Conservation (phyloP, 2,888 invertebrate species). For the Nasonia oneida region DNA sequence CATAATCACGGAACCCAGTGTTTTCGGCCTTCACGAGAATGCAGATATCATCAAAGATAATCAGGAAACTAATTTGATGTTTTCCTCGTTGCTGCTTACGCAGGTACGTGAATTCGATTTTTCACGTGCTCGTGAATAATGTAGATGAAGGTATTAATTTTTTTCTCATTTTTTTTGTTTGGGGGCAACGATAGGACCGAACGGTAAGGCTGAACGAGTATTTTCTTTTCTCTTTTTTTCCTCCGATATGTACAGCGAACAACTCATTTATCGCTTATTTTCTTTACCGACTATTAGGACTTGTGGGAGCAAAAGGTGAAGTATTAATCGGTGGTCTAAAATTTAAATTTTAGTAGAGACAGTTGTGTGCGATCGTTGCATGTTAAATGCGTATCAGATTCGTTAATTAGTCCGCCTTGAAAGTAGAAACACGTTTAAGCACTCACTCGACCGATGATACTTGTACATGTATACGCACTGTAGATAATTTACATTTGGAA, state of each 20-base stretch:
- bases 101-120: conserved; percentile 82
- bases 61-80: conserved; percentile 89
- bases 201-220: conserved; percentile 66
- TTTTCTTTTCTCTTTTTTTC: background rate
- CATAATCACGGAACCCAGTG: conserved; percentile 88
- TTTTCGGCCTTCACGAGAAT: conserved; percentile 96
- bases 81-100: conserved; percentile 87
- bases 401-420: too few relatives aligned
- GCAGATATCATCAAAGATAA: conserved; percentile 96
- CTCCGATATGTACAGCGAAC: background rate
- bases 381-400: background rate
- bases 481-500: background rate
- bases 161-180: conserved; percentile 60
- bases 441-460: too few relatives aligned
- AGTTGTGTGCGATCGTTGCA: background rate
- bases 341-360: background rate
- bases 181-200: conserved; percentile 68
- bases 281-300: conserved; percentile 66
- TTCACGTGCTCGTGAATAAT: background rate
- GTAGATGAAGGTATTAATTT: background rate
- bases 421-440: too few relatives aligned
- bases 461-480: too few relatives aligned
- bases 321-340: background rate
- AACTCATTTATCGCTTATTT: conserved; percentile 29
- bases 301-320: conserved; percentile 70